Evolutionary conservation across 2,797 vertebrate genomes (phyloP).

Genomic region (Myotis pilosus): DNA sequence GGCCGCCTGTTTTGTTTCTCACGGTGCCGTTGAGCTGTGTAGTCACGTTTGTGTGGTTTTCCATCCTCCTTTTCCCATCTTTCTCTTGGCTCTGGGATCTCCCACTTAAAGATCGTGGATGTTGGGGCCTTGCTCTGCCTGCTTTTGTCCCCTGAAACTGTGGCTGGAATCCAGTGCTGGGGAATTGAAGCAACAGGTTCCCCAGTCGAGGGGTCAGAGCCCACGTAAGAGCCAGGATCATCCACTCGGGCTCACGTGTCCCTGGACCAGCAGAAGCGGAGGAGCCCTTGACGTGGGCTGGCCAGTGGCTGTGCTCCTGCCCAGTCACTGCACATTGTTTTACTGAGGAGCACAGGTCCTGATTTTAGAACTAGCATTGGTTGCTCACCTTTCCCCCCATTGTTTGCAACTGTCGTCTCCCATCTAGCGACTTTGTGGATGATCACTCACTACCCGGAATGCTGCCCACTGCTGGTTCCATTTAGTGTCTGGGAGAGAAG

Average conservation of each 20-base stretch:
- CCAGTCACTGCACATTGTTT: not conserved
- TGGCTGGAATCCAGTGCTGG: not conserved
- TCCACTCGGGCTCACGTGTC: not conserved
- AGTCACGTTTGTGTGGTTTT: constrained; percentile 47
- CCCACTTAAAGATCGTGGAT: not conserved
- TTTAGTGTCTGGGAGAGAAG: not conserved
- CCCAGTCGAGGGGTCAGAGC: not conserved
- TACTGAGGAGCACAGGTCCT: not conserved
- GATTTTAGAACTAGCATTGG: not conserved
- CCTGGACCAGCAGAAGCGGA: not conserved
- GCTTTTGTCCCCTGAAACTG: not conserved
- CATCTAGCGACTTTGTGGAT: not conserved
- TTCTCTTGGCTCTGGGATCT: constrained; percentile 21
- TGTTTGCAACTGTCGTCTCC: not conserved
- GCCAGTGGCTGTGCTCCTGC: not conserved
- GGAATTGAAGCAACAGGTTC: not conserved
- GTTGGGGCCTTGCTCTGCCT: not conserved
- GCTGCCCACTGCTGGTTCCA: not conserved
- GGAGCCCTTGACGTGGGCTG: not conserved
- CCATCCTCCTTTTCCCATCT: not conserved
- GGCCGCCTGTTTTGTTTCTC: not conserved
- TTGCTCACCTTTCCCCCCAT: not conserved
- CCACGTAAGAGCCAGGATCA: not conserved
- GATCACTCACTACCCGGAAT: not conserved
- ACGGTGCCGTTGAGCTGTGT: not conserved